Conservation (phyloP, 2,888 invertebrate species). For the Drosophila dives region DNA sequence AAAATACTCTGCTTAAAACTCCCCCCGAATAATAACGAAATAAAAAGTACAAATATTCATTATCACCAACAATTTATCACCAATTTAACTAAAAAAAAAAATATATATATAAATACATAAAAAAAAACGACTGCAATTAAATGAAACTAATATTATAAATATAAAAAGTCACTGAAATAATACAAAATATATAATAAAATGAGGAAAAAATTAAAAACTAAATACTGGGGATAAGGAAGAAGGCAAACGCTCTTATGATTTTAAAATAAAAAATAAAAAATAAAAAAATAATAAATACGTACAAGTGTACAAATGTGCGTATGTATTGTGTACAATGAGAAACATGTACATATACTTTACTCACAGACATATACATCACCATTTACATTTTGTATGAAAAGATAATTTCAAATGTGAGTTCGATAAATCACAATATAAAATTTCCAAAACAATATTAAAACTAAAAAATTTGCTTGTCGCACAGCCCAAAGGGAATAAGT, state of each 20-base stretch:
- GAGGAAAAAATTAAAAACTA: constrained; percentile 17
- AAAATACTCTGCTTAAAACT: constrained; percentile 69
- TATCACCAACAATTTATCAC: constrained; percentile 45
- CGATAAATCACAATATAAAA: constrained; percentile 26
- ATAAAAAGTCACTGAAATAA: constrained; percentile 22
- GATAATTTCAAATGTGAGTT: constrained; percentile 27
- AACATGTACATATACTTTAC: constrained; percentile 18
- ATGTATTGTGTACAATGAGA: constrained; percentile 30
- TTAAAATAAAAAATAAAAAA: constrained; percentile 59
- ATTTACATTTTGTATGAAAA: constrained; percentile 11
- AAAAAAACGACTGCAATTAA: constrained; percentile 61
- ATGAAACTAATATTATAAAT: constrained; percentile 36
- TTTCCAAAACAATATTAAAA: constrained; percentile 26
- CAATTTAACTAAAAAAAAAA: constrained; percentile 31
- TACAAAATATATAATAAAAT: constrained; percentile 13
- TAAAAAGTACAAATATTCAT: constrained; percentile 83
- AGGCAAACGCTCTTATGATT: constrained; percentile 76
- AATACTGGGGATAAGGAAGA: constrained; percentile 31
- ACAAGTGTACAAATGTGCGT: constrained; percentile 1
- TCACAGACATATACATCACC: neutral
- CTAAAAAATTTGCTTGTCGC: constrained; percentile 48
- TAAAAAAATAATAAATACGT: constrained; percentile 34
- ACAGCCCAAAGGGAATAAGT: constrained; percentile 31
- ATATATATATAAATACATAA: constrained; percentile 8
- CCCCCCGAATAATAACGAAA: constrained; percentile 80